These are phyloP conservation scores for Telmatochromis sp. DNA, from an alignment of 2,113 vertebrate species.

Conservation along the genomic window DNA sequence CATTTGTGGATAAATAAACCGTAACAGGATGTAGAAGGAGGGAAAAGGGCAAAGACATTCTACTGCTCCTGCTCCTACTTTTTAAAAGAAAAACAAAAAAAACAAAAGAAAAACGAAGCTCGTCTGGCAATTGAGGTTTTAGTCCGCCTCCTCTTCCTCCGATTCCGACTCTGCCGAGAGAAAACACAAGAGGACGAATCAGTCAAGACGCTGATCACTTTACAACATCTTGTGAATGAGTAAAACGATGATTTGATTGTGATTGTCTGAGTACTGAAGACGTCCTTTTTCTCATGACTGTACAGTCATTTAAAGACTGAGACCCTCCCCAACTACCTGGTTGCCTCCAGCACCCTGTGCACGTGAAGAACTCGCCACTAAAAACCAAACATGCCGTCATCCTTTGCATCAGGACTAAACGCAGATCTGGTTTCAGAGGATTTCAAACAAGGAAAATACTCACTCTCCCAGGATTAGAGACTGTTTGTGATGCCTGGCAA, in stretches of 20 bases:
- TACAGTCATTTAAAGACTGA: neutral
- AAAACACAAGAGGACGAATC: neutral
- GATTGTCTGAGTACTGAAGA: neutral
- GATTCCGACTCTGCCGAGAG: constrained; percentile 87
- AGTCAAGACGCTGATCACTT: neutral
- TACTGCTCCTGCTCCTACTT: constrained; percentile 80
- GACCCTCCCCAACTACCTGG: neutral
- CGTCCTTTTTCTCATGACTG: neutral
- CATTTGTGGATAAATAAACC: constrained; percentile 33
- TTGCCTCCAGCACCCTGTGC: neutral
- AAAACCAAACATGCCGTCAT: neutral
- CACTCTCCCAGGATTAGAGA: neutral
- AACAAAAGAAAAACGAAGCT: constrained; percentile 31
- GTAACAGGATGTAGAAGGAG: constrained; percentile 75
- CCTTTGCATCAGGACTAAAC: neutral
- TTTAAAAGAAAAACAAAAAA: constrained; percentile 2
- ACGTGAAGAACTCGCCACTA: rapidly evolving
- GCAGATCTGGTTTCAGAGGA: neutral
- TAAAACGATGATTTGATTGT: neutral
- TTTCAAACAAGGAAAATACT: neutral
- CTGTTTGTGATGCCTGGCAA: neutral
- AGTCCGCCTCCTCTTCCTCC: constrained; percentile 94
- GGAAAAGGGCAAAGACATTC: constrained; percentile 70
- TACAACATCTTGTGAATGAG: neutral
- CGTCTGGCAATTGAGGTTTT: constrained; percentile 58